Evolutionary conservation across 2,797 vertebrate genomes (phyloP).

Genomic region (Dendrocincla fuliginosa): DNA sequence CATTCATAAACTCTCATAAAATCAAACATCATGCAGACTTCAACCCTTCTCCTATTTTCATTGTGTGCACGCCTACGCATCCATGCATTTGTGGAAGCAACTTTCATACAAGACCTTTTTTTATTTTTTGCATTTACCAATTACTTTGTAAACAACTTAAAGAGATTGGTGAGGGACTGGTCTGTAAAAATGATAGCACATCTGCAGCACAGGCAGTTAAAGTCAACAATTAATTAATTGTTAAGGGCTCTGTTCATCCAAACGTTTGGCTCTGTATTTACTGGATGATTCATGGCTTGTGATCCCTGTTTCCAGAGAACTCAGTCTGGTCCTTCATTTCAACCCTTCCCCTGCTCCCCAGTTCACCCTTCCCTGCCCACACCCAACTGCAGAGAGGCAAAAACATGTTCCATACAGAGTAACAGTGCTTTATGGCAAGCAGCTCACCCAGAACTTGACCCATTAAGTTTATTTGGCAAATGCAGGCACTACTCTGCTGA

Average conservation of each 20-base stretch:
- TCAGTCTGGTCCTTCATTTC: slow-evolving; percentile 20
- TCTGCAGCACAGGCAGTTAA: slow-evolving; percentile 59
- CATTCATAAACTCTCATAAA: slow-evolving; percentile 47
- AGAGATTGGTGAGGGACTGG: slow-evolving; percentile 40
- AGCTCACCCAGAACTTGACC: not conserved
- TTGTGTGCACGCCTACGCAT: slow-evolving; percentile 44
- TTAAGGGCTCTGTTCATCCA: slow-evolving; percentile 52
- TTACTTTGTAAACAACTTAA: slow-evolving; percentile 56
- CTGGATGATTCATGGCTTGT: slow-evolving; percentile 58
- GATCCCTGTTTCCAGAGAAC: slow-evolving; percentile 53
- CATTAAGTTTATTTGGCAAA: rapidly evolving
- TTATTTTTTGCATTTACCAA: slow-evolving; percentile 5
- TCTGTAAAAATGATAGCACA: slow-evolving; percentile 56
- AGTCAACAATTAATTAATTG: slow-evolving; percentile 68
- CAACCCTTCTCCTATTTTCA: slow-evolving; percentile 56
- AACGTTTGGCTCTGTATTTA: slow-evolving; percentile 58
- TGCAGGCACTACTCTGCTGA: not conserved
- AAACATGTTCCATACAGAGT: rapidly evolving
- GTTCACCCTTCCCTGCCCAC: slow-evolving; percentile 33
- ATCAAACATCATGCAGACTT: slow-evolving; percentile 33
- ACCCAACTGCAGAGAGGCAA: not conserved
- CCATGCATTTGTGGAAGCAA: not conserved
- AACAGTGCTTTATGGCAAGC: not conserved
- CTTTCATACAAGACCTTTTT: not conserved
- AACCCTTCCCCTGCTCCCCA: slow-evolving; percentile 2